Evolutionary conservation across 2,113 vertebrate genomes (phyloP), one percentile per base, ranked within the genome.

Genomic region (Oreochromis niloticus): DNA sequence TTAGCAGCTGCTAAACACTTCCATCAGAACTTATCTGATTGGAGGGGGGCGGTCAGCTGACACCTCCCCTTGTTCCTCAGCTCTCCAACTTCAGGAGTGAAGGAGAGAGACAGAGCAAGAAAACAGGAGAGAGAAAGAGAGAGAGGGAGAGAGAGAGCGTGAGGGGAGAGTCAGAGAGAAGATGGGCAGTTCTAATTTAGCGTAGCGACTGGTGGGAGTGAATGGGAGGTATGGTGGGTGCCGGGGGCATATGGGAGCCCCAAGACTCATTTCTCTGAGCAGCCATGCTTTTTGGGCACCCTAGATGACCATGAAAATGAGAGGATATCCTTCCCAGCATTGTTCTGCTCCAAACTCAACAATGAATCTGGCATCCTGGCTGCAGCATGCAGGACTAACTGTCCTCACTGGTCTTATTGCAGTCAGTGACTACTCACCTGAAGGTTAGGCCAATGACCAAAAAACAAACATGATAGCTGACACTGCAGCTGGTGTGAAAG

Each of bases 11-110:
- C 97, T 96, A 94, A 97, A 96, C 96, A 97, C 97, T 98, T 97
- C 98, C 97, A 98, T 97, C 98, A 98, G 96, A 96, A 97, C 91
- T 96, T 95, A 94, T 97, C 97, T 97, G 97, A 98, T 98, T 98
- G 98, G 98, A 97, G 96, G 95, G 91, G 84, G 55, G 55, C 39
- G 83, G 96, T 97, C 98, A 99, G 97, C 97, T 99, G 98, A 98
- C 96, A 79, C 96, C 90, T 86, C 91, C 92, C 90, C 90, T 91
- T 88, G 88, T 88, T 92, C 89, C 95, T 96, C 96, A 96, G 96
- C 96, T 96, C 96, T 96, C 96, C 96, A 98, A 98, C 96, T 99
- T 98, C 97, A 95, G 87, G 93, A 92, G 87, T 89, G 85, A 89
- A 85, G 81, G 83, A 91, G 87, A 88, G 86, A 87, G 83, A 82